Base-by-base conservation (phyloP, 2,113 vertebrate genomes). In the Myotis brandtii region DNA sequence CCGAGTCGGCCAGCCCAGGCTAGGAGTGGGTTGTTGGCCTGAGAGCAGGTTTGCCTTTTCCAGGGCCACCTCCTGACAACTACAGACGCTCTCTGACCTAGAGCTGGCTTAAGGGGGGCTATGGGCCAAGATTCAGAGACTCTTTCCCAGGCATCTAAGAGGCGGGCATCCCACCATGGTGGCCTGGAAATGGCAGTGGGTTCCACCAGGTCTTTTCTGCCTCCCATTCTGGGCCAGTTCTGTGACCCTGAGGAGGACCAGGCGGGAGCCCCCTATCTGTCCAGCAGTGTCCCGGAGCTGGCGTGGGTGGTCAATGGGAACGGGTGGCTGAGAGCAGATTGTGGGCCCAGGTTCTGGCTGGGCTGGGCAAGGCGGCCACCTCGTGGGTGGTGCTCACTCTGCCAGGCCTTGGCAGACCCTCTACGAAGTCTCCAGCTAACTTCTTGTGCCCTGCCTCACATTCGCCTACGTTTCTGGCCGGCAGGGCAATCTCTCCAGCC, bases 321-420 rank as follows among this genome's bases (percentile, higher is more conserved):
- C 4, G 1, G 3, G 4, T 50, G 23, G 30, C 56, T 0, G 10
- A 48, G 72, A 67, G 69, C 82, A 85, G 81, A 69, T 32, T 32
- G 21, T 17, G 85, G 70, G 52, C n/a, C 27, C 13, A 25, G 93
- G 12, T 52, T 80, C 30, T 11, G 37, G 48, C 1, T 2, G 30
- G 50, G 79, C 14, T 72, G 0, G 0, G 46, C 0, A 0, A 37
- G 59, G 76, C 50, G 86, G 6, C 54, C 27, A 5, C 14, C 40
- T 25, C 0, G 2, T 18, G n/a, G 25, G 43, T 4, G 48, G 75
- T 32, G 0, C 46, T 13, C 12, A 11, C 27, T 40, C 77, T 85
- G 27, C 72, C n/a, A 30, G 43, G 84, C 59, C 73, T 46, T 56
- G 11, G 34, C 32, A 67, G 21, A 70, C 59, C 40, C 40, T 90